Evolutionary conservation across 2,797 vertebrate species (phyloP), one percentile per base, ranked within the genome.

Genomic region (Sandelia bainsii): DNA sequence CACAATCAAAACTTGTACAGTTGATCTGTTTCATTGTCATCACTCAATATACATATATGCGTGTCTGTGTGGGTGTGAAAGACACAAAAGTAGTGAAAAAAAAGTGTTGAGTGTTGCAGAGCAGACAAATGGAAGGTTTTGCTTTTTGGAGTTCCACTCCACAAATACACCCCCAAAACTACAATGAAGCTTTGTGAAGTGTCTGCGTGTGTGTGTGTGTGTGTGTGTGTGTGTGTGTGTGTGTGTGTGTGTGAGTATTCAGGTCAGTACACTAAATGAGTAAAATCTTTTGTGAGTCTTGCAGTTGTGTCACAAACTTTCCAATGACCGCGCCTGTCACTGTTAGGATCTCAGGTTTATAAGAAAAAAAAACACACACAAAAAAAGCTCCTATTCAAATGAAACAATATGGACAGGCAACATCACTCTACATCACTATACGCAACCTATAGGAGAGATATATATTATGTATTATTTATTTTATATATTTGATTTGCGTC

Each of bases 201-300:
- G 29, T 32, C 29, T 48, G 50, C 52, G 37, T 27, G 39, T 60
- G 48, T 39, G 42, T 20, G 50, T 62, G 40, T 20, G 59, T 27
- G 39, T 60, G 48, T 39, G 42, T 20, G 50, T 62, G 40, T 20
- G 13, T 32, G 29, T 32, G 5, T 48, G 50, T 42, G 37, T 27
- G 39, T 60, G 48, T 39, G 42, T 20, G 50, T 62, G 40, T 20
- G 59, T n/a, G 78, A 80, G 75, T 88, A 86, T 91, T 87, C 84
- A 82, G 86, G 88, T 91, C 88, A 90, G 32, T 32, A 60, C 48
- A 75, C 78, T 77, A 66, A 79, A 58, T 50, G 81, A 81, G 27
- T 58, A 39, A 69, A 64, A 69, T 65, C 66, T 81, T 76, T 82
- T 80, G 77, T 81, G 67, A 77, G 72, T 27, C 46, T 23, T 46